Conservation (phyloP, 1,140 invertebrate genomes). For the Galleria mellonella region DNA sequence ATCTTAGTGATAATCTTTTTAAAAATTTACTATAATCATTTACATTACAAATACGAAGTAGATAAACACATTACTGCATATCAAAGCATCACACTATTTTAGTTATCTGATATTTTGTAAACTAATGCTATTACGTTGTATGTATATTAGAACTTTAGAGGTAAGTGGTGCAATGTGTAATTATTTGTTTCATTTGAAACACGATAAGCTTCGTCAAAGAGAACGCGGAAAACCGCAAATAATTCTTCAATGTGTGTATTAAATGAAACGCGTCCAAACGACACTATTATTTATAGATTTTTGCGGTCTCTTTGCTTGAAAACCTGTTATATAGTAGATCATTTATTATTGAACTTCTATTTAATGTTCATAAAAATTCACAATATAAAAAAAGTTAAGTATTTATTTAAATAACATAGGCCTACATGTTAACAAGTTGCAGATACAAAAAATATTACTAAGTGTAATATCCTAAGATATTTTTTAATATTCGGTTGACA, state of each 20-base stretch:
- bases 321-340: no score
- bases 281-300: no score
- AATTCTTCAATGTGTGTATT: no score
- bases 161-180: conserved; percentile 56
- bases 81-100: neutral
- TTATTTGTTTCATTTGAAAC: conserved; percentile 30
- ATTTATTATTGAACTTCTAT: no score
- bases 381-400: neutral
- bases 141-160: conserved; percentile 63
- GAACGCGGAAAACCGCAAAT: no score
- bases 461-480: conserved; percentile 56
- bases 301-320: no score
- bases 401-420: conserved; percentile 38
- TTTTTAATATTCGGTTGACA: conserved; percentile 71
- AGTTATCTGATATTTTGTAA: conserved; percentile 18
- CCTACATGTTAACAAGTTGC: conserved; percentile 49
- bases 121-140: conserved; percentile 35
- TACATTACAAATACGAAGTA: no score
- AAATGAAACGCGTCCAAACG: no score
- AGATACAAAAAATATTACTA: conserved; percentile 45
- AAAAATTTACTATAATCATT: no score
- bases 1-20: no score
- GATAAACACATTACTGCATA: no score
- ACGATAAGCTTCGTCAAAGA: conserved; percentile 5
- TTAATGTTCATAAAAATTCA: no score